Base-by-base conservation (phyloP, 2,888 invertebrate genomes). In the Arenicola marina region DNA sequence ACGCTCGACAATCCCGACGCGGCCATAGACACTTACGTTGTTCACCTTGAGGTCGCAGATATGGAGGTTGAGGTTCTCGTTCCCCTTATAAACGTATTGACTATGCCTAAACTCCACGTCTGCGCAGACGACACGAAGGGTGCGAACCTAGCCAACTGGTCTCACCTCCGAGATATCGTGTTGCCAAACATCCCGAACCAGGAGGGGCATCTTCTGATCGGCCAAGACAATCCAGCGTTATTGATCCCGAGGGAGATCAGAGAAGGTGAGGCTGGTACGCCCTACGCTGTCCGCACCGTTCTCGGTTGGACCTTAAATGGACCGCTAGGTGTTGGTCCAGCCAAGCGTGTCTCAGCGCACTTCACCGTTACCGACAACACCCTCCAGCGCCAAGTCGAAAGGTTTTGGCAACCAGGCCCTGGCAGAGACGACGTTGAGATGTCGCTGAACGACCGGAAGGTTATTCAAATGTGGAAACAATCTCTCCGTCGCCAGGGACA, bases 231-330 rank as follows among this genome's bases (percentile, higher is more conserved):
- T 21, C 53, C 53, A 7, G 53, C 7, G 7, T 4, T 21, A 28
- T 15, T 53, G 26, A 15, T 28, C 4, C 53, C 53, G 11, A 11
- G 21, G 26, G 29, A 53, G 21, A 29, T 29, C 21, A 29, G 7
- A 11, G 29, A 53, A 24, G 31, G 53, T 31, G 11, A 53, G 11
- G 11, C 7, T 15, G 21, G 21, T 53, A 31, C 7, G 29, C 53
- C 53, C 18, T 53, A 28, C 31, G 31, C 53, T 15, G 21, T 11
- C 7, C 7, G 53, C 11, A 28, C 53, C 7, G 29, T 11, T 15
- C 53, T 24, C 11, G 53, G 53, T 15, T 53, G 53, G 53, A 11
- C 31, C 4, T 7, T 53, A 7, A 53, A 53, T 29, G 53, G 53
- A 7, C 53, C 53, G 4, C 11, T 53, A 29, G 31, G 26, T 7